Evolutionary conservation across 2,797 vertebrate genomes (phyloP).

Genomic region (Apogon talboti): DNA sequence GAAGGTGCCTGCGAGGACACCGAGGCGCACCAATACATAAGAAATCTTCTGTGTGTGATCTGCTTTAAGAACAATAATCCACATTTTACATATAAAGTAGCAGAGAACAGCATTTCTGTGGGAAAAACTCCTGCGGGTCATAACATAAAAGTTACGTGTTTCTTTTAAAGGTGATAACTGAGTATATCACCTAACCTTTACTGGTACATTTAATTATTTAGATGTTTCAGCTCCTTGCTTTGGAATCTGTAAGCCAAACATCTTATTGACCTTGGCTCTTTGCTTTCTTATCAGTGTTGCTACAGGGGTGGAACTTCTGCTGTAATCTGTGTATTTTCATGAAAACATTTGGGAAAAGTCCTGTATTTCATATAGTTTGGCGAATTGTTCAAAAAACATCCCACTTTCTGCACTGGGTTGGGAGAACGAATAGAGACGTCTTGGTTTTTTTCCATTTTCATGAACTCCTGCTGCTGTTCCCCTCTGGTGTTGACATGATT

Average conservation of each 20-base stretch:
- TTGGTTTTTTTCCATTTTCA: slow-evolving; percentile 45
- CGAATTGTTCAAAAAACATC: neutral
- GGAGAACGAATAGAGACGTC: neutral
- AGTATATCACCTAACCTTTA: slow-evolving; percentile 13
- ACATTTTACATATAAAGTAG: slow-evolving; percentile 3
- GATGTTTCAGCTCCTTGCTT: slow-evolving; percentile 40
- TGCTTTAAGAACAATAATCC: neutral
- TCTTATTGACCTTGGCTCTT: slow-evolving; percentile 57
- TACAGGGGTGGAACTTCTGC: slow-evolving; percentile 35
- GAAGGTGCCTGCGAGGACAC: slow-evolving; percentile 28
- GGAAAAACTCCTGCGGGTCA: neutral
- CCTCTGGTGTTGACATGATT: slow-evolving; percentile 54
- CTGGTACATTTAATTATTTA: slow-evolving; percentile 31
- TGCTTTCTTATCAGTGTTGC: slow-evolving; percentile 60
- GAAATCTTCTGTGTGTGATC: slow-evolving; percentile 4
- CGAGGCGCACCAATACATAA: neutral
- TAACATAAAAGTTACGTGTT: slow-evolving; percentile 28
- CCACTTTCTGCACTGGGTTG: slow-evolving; percentile 5
- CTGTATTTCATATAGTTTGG: slow-evolving; percentile 4
- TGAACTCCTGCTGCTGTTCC: slow-evolving; percentile 7
- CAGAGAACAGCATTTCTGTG: slow-evolving; percentile 2
- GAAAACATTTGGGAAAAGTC: slow-evolving; percentile 18
- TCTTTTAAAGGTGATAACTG: slow-evolving; percentile 30
- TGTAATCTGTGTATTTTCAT: slow-evolving; percentile 41
- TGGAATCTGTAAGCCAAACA: slow-evolving; percentile 39